Conservation (phyloP, 1,140 invertebrate species). For the Ylistrum balloti region DNA sequence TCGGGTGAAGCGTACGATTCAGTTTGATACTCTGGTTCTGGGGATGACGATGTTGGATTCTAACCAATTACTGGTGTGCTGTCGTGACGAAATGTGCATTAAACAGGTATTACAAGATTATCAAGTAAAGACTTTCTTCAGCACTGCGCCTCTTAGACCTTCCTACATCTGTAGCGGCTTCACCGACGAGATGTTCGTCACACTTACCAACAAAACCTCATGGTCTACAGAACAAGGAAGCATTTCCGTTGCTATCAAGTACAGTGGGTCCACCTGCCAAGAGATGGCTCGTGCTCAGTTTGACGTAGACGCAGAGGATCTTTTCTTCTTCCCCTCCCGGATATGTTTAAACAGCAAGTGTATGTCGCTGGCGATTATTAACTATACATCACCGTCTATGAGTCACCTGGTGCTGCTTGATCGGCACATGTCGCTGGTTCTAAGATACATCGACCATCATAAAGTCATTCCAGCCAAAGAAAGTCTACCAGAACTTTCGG, state of each 20-base stretch:
- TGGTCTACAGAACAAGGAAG: not conserved
- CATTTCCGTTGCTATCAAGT: not conserved
- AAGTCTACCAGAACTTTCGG: not conserved
- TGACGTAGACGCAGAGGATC: not conserved
- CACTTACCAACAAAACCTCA: not conserved
- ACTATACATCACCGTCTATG: not conserved
- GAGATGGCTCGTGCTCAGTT: not conserved
- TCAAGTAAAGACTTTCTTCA: not conserved
- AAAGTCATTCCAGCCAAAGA: not conserved
- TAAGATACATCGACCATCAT: not conserved
- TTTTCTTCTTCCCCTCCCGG: not conserved
- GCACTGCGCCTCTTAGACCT: not conserved
- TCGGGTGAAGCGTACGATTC: not conserved
- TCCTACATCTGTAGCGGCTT: constrained; percentile 24
- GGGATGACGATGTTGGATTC: not conserved
- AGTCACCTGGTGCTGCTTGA: not conserved
- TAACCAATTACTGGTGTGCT: not conserved
- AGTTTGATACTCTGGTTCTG: not conserved
- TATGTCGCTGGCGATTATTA: not conserved
- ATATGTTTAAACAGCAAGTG: not conserved
- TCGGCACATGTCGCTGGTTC: not conserved
- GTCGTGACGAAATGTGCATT: constrained; percentile 3
- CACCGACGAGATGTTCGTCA: constrained; percentile 20
- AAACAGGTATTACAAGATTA: not conserved
- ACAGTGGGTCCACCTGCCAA: not conserved